phyloP scores from a whole-genome alignment of 1,140 invertebrate genomes.

The Leptoteleia sp. region DNA sequence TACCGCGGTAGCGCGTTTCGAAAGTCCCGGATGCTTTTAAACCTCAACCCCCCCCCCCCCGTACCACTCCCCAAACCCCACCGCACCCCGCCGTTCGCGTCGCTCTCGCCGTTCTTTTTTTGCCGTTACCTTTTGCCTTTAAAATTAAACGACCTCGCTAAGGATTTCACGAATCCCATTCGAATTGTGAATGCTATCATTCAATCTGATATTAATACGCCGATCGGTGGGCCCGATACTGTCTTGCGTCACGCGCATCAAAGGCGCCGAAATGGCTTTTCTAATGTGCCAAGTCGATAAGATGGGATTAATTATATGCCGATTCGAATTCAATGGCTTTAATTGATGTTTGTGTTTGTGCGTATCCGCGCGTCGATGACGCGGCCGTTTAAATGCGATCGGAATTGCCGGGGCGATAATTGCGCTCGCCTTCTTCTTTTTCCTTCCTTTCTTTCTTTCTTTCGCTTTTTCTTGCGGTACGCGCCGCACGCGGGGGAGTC shows the following conservation, averaged over 20 bases:
- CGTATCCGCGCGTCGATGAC: slow-evolving; percentile 30
- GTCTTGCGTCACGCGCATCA: slow-evolving; percentile 49
- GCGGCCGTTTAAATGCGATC: slow-evolving; percentile 16
- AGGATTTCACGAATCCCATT: slow-evolving; percentile 56
- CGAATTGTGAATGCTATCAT: slow-evolving; percentile 48
- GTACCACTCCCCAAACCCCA: too few relatives aligned
- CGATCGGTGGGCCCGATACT: slow-evolving; percentile 44
- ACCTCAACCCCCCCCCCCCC: too few relatives aligned
- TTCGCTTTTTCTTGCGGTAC: too few relatives aligned
- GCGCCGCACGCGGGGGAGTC: too few relatives aligned
- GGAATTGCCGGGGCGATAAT: slow-evolving; percentile 24
- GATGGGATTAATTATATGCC: slow-evolving; percentile 58
- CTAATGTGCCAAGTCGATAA: slow-evolving; percentile 60
- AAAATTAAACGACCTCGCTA: slow-evolving; percentile 44
- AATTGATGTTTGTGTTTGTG: slow-evolving; percentile 62
- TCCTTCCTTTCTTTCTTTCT: too few relatives aligned
- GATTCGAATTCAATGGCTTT: slow-evolving; percentile 48
- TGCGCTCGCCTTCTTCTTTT: too few relatives aligned
- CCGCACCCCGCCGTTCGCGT: too few relatives aligned
- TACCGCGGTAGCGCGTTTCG: not conserved
- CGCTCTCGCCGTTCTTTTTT: too few relatives aligned
- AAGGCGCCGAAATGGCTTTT: slow-evolving; percentile 55
- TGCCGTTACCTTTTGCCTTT: slow-evolving; percentile 31
- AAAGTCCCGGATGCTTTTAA: slow-evolving; percentile 18
- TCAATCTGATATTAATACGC: slow-evolving; percentile 64